These are phyloP conservation scores for Tenthredo livida DNA, from an alignment of 2,888 invertebrate genomes.

Conservation along the genomic window DNA sequence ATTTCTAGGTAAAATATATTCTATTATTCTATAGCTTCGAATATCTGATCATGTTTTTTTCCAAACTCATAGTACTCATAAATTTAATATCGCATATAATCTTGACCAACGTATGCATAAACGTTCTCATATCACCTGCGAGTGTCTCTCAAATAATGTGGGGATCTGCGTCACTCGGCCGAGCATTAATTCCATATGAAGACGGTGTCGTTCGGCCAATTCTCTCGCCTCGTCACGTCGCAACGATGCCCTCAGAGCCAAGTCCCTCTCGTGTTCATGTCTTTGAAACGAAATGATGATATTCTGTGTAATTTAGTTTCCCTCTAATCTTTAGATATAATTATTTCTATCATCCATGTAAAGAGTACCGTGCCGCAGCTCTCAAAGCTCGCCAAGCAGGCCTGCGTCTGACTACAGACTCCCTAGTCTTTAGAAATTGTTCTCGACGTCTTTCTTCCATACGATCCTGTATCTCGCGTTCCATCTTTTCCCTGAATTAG, in stretches of 20 bases:
- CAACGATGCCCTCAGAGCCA: conserved; percentile 84
- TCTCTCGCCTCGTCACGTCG: conserved; percentile 85
- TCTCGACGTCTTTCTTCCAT: conserved; percentile 82
- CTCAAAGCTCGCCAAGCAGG: conserved; percentile 87
- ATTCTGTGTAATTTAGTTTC: not conserved
- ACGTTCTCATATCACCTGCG: conserved; percentile 79
- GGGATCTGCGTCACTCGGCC: conserved; percentile 86
- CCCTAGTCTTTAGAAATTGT: conserved; percentile 81
- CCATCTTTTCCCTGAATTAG: conserved; percentile 80
- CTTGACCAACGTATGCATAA: not conserved
- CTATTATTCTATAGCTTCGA: not conserved
- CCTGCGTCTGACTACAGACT: conserved; percentile 82
- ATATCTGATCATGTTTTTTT: not conserved
- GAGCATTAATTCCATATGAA: conserved; percentile 87
- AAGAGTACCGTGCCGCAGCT: conserved; percentile 71
- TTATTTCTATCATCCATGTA: conserved; percentile 22
- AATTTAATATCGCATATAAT: not conserved
- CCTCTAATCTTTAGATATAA: not conserved
- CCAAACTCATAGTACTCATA: not conserved
- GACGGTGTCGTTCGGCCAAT: conserved; percentile 84
- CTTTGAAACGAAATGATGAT: conserved; percentile 60
- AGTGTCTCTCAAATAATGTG: conserved; percentile 85
- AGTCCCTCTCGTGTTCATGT: conserved; percentile 82
- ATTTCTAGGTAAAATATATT: not conserved
- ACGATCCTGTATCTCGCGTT: conserved; percentile 82